Conservation (phyloP, 1,140 invertebrate genomes). For the Periplaneta americana region DNA sequence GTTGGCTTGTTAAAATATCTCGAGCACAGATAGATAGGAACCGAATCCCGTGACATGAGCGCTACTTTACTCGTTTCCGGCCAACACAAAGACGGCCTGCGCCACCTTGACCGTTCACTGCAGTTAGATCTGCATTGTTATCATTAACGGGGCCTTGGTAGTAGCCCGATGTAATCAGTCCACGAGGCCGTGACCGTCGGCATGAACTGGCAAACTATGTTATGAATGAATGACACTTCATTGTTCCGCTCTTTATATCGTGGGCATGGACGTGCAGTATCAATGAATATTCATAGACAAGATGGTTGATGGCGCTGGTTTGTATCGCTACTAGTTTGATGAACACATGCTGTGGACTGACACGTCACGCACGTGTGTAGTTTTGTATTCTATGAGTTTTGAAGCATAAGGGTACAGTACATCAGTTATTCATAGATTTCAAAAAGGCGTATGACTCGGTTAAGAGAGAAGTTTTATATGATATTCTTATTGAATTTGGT, state of each 20-base stretch:
- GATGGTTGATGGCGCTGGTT: no score
- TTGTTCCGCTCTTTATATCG: not conserved
- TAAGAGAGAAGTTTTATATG: no score
- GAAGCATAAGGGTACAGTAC: no score
- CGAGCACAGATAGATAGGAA: not conserved
- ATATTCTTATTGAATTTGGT: no score
- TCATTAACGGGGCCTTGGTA: not conserved
- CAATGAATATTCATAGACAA: no score
- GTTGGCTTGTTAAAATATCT: not conserved
- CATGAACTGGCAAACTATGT: not conserved
- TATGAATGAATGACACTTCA: not conserved
- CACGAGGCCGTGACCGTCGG: not conserved
- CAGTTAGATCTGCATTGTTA: not conserved
- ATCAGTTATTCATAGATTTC: no score
- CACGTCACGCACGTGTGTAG: no score
- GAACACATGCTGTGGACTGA: no score
- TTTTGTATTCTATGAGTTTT: no score
- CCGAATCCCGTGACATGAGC: not conserved
- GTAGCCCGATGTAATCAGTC: not conserved
- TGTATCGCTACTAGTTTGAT: no score
- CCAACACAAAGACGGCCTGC: not conserved
- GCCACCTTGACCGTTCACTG: not conserved
- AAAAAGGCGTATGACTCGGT: no score
- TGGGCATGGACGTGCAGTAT: no score
- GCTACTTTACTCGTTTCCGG: not conserved